phyloP scores from a whole-genome alignment of 1,140 invertebrate species.

The Drosophila trapezifrons region DNA sequence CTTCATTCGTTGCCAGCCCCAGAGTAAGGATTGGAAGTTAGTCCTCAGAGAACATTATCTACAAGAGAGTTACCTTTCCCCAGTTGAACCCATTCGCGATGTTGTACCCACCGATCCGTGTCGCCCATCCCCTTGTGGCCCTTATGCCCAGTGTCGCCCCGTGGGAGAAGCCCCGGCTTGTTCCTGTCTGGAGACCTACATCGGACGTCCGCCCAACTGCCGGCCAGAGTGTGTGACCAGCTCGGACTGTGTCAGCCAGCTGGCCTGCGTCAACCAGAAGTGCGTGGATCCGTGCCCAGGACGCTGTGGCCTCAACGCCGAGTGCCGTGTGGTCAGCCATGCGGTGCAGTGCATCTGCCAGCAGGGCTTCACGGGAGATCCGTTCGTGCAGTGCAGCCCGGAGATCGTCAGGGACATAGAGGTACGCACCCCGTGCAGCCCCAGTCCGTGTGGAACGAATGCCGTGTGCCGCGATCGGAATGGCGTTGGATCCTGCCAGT shows the following conservation, averaged over 20 bases:
- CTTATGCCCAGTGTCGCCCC: conserved; percentile 88
- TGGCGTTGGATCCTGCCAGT: conserved; percentile 88
- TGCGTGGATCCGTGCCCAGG: conserved; percentile 92
- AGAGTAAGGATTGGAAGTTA: conserved; percentile 64
- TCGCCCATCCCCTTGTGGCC: conserved; percentile 89
- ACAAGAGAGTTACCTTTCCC: conserved; percentile 9
- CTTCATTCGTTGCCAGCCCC: conserved; percentile 87
- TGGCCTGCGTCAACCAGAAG: conserved; percentile 91
- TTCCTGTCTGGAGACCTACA: conserved; percentile 89
- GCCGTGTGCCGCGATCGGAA: conserved; percentile 89
- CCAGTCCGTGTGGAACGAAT: conserved; percentile 90
- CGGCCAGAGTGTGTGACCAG: conserved; percentile 91
- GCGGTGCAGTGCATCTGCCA: conserved; percentile 91
- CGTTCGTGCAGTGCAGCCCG: conserved; percentile 87
- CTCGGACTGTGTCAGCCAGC: conserved; percentile 90
- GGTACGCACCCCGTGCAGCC: conserved; percentile 86
- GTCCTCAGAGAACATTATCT: background rate
- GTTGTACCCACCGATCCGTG: conserved; percentile 86
- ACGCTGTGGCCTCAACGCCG: conserved; percentile 91
- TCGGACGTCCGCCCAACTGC: conserved; percentile 92
- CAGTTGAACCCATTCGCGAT: conserved; percentile 84
- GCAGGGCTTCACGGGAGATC: conserved; percentile 90
- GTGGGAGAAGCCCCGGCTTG: conserved; percentile 88
- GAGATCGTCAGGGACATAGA: conserved; percentile 80
- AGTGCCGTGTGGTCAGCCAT: conserved; percentile 92